phyloP scores from a whole-genome alignment of 1,140 invertebrate species.

The Diorhabda carinulata region DNA sequence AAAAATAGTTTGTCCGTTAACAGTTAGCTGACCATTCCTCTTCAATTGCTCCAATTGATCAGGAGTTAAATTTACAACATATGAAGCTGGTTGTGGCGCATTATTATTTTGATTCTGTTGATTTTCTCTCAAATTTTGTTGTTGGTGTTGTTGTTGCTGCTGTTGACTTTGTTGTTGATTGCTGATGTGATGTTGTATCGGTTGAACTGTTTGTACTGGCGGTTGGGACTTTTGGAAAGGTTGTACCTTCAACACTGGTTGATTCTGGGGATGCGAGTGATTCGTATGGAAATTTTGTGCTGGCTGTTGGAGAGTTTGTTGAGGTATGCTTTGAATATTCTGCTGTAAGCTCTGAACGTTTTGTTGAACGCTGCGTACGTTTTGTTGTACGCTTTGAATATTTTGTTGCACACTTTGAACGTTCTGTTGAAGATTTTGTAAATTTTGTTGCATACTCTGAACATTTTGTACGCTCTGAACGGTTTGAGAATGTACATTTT shows the following conservation, averaged over 20 bases:
- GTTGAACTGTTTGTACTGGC: slow-evolving; percentile 43
- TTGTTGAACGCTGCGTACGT: slow-evolving; percentile 17
- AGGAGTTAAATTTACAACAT: slow-evolving; percentile 47
- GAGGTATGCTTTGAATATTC: slow-evolving; percentile 18
- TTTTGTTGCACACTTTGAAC: slow-evolving; percentile 23
- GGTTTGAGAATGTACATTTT: slow-evolving; percentile 31
- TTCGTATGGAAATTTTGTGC: slow-evolving; percentile 24
- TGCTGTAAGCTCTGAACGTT: slow-evolving; percentile 27
- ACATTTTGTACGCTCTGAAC: slow-evolving; percentile 28
- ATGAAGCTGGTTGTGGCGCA: slow-evolving; percentile 40
- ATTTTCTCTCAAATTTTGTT: slow-evolving; percentile 22
- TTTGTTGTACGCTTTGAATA: slow-evolving; percentile 22
- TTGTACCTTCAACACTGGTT: slow-evolving; percentile 41
- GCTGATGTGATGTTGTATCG: slow-evolving; percentile 30
- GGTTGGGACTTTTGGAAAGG: slow-evolving; percentile 44
- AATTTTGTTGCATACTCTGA: slow-evolving; percentile 21
- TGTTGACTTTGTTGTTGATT: slow-evolving; percentile 30
- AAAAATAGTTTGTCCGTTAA: slow-evolving; percentile 47
- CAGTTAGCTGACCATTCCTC: slow-evolving; percentile 46
- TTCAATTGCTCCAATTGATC: slow-evolving; percentile 47
- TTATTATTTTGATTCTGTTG: slow-evolving; percentile 25
- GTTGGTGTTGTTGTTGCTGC: slow-evolving; percentile 30
- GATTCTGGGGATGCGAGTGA: slow-evolving; percentile 36
- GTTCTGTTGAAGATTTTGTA: slow-evolving; percentile 20
- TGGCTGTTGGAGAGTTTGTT: slow-evolving; percentile 20